phyloP scores from a whole-genome alignment of 2,797 vertebrate genomes.

The Phalloptychus januarius region DNA sequence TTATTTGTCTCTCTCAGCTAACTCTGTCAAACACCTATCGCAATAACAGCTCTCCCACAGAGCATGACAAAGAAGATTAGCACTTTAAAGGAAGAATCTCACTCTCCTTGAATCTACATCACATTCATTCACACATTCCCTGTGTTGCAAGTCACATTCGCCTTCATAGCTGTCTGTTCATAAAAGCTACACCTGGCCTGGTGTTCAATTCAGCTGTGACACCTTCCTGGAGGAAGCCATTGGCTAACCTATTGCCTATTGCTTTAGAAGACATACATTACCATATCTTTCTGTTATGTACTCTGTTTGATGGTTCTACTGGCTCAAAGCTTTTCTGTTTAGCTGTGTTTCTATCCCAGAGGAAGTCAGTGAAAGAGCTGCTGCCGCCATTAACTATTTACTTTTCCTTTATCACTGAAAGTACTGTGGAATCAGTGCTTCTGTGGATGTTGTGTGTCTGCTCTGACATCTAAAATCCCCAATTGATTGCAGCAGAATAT shows the following conservation, averaged over 20 bases:
- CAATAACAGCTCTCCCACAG: slow-evolving; percentile 12
- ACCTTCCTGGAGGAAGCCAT: not conserved
- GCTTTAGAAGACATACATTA: not conserved
- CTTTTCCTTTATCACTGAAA: not conserved
- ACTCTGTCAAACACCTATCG: slow-evolving; percentile 21
- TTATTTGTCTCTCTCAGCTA: slow-evolving; percentile 32
- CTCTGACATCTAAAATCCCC: not conserved
- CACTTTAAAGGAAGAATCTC: slow-evolving; percentile 4
- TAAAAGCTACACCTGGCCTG: not conserved
- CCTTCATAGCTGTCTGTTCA: not conserved
- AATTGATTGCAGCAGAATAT: not conserved
- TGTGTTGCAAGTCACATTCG: slow-evolving; percentile 6
- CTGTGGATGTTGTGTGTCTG: not conserved
- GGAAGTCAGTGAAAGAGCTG: not conserved
- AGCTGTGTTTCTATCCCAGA: not conserved
- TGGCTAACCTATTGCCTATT: not conserved
- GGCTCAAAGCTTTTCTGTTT: not conserved
- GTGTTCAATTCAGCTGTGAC: not conserved
- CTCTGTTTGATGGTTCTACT: not conserved
- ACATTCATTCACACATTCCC: slow-evolving; percentile 23
- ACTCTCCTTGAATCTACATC: slow-evolving; percentile 4
- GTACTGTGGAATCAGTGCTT: not conserved
- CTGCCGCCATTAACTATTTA: not conserved
- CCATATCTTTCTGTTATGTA: not conserved
- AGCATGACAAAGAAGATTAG: not conserved